Evolutionary conservation across 2,113 vertebrate species (phyloP).

Genomic region (Zosterops borbonicus): DNA sequence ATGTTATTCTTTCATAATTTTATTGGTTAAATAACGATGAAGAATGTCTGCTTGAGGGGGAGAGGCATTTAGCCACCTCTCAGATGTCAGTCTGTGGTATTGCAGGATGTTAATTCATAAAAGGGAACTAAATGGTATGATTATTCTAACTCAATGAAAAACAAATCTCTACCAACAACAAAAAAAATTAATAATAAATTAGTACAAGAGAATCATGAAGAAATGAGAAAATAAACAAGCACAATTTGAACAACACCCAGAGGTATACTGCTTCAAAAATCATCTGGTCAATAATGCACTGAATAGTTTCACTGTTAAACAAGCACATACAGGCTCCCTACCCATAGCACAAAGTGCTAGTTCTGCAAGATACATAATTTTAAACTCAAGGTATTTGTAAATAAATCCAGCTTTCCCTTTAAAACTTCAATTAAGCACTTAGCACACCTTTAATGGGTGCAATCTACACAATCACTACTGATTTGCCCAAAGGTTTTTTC

Average conservation of each 20-base stretch:
- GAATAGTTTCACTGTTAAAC: background rate
- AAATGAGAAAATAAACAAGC: background rate
- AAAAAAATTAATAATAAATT: background rate
- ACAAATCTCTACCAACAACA: background rate
- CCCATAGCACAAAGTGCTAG: background rate
- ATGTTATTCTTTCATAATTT: background rate
- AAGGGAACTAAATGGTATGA: background rate
- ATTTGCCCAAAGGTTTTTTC: background rate
- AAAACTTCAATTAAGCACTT: background rate
- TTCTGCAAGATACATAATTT: background rate
- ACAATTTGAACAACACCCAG: background rate
- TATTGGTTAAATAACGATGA: slow-evolving; percentile 28
- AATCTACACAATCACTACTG: background rate
- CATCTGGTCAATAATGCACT: background rate
- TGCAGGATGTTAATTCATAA: background rate
- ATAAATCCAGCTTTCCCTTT: background rate
- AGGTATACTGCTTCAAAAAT: background rate
- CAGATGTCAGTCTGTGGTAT: background rate
- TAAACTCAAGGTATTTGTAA: background rate
- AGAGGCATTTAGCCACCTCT: background rate
- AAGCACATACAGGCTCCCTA: background rate
- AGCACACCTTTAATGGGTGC: background rate
- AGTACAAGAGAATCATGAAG: background rate
- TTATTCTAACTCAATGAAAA: background rate
- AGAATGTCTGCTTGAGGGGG: background rate